Evolutionary conservation across 2,888 invertebrate genomes (phyloP), one percentile per base, ranked within the genome.

Genomic region (Drosophila neonasuta): DNA sequence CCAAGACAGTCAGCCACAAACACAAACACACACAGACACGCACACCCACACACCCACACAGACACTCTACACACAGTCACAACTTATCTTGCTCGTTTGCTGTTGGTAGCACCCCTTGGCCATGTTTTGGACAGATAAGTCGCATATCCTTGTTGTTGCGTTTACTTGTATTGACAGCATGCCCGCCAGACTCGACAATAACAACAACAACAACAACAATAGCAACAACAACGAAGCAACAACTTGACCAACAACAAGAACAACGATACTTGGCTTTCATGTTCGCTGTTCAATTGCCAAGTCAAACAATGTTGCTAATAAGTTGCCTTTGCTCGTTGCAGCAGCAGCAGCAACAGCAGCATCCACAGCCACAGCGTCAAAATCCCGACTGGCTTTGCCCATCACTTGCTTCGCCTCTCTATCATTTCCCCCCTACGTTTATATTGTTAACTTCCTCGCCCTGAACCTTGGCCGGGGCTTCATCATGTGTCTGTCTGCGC

Each of bases 271-370:
- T 57, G 44, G 51, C 67, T 72, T 66, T 59, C 51, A 52, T 69
- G 48, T 60, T 48, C 52, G 59, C 58, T 32, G 61, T 62, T 68
- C 72, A 67, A 75, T 72, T 69, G 66, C 58, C 68, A 55, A 61
- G 68, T 61, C 86, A 71, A 73, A 75, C 77, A 74, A 63, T 80
- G 77, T 80, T 72, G 78, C 74, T 87, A 87, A 87, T 84, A 85
- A 87, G 71, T 55, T 60, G 56, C 58, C 41, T 17, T 42, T 59
- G 62, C 55, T 50, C 52, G 36, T 49, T 50, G 54, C 68, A 48
- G 29, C 36, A 20, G 20, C 20, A 20, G n/a, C n/a, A n/a, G n/a
- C n/a, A n/a, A n/a, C 68, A 48, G 29, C 36, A 20, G 20, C 20
- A 20, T 20, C 20, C 20, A 20, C 20, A 48, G 29, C 39, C 49